phyloP scores from a whole-genome alignment of 2,888 invertebrate genomes.

The Vanessa cardui region DNA sequence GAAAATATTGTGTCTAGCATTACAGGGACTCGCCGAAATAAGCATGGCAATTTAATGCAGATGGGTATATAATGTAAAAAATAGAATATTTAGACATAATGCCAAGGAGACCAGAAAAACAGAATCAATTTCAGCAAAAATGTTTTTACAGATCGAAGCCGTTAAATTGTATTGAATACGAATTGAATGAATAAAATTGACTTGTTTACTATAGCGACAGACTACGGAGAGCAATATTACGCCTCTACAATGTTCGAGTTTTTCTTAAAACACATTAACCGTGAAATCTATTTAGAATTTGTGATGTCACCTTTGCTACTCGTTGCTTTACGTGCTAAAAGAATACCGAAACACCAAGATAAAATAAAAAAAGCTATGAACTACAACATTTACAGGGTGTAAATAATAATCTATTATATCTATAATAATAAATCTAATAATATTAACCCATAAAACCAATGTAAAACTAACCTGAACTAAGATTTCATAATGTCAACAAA shows the following conservation, averaged over 20 bases:
- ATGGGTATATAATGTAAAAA: no score
- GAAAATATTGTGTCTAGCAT: no score
- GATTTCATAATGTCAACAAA: slow-evolving; percentile 65
- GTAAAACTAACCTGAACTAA: slow-evolving; percentile 24
- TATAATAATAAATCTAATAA: neutral
- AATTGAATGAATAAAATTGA: slow-evolving; percentile 1
- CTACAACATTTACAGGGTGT: neutral
- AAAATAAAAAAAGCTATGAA: neutral
- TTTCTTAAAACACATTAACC: slow-evolving; percentile 46
- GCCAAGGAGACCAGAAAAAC: no score
- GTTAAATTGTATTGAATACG: neutral
- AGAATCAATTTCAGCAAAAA: neutral
- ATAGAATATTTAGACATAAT: no score
- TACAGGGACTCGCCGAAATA: no score
- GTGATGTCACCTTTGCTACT: slow-evolving; percentile 66
- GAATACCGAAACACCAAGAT: slow-evolving; percentile 55
- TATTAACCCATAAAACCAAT: slow-evolving; percentile 12
- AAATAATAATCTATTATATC: slow-evolving; percentile 10
- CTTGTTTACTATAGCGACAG: slow-evolving; percentile 10
- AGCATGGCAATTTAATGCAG: no score
- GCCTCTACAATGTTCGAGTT: slow-evolving; percentile 12
- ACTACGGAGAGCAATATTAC: slow-evolving; percentile 8
- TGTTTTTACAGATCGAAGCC: neutral
- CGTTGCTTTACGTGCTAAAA: slow-evolving; percentile 55
- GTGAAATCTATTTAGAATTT: slow-evolving; percentile 75